Percentiles rank a stretch among this genome's conserved stretches.
Conservation (phyloP, 1,140 invertebrate genomes). For the Aphis craccivora region DNA sequence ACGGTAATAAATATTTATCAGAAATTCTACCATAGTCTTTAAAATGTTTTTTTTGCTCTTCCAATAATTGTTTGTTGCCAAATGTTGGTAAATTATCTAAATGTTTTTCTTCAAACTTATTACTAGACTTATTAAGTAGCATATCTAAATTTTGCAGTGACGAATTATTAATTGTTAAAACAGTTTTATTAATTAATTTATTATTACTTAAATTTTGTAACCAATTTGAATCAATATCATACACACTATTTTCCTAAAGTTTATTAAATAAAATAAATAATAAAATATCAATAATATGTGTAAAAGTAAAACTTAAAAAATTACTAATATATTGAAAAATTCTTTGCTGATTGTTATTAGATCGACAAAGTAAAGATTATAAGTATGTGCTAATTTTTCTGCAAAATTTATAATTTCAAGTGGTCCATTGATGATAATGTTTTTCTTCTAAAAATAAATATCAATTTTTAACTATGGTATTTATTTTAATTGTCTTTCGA, state of each 20-base stretch:
- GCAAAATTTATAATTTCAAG: background rate
- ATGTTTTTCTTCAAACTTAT: background rate
- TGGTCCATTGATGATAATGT: constrained; percentile 50
- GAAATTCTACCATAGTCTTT: constrained; percentile 34
- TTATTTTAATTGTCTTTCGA: background rate
- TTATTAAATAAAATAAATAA: background rate
- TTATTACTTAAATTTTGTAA: constrained; percentile 8
- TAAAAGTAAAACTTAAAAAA: background rate
- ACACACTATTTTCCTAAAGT: background rate
- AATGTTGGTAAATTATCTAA: background rate
- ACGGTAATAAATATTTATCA: constrained; percentile 43
- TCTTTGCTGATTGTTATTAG: constrained; percentile 16
- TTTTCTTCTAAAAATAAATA: constrained; percentile 40
- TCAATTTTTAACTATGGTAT: background rate
- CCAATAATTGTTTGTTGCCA: constrained; percentile 27
- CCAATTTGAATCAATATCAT: background rate
- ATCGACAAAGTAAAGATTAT: constrained; percentile 44
- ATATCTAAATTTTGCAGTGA: background rate
- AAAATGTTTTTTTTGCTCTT: constrained; percentile 40
- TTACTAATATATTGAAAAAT: constrained; percentile 39
- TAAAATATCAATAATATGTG: background rate
- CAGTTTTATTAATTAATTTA: background rate
- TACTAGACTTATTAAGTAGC: background rate
- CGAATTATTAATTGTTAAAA: background rate
- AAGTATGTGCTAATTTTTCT: constrained; percentile 18